phyloP scores from a whole-genome alignment of 2,797 vertebrate genomes.

The Trichosurus vulpecula region DNA sequence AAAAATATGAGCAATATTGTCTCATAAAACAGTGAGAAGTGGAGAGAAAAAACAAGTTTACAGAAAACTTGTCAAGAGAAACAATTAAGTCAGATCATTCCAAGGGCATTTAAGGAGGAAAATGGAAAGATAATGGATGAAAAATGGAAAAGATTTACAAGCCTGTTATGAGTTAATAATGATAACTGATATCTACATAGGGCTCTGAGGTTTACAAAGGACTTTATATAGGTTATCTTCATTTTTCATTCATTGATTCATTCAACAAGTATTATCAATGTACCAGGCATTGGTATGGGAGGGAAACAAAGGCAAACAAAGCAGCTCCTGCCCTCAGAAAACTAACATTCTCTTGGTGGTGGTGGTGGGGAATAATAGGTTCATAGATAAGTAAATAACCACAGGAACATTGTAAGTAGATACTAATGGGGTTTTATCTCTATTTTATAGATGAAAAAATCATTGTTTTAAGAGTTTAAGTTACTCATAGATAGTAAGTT shows the following conservation, averaged over 20 bases:
- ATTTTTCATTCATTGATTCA: neutral
- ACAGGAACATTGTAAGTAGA: neutral
- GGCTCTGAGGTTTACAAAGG: neutral
- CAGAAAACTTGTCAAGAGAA: neutral
- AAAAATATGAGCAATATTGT: neutral
- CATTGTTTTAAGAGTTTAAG: neutral
- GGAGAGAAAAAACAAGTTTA: neutral
- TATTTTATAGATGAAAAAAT: neutral
- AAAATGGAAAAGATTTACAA: neutral
- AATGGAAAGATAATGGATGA: neutral
- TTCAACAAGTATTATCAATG: neutral
- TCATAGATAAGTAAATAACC: neutral
- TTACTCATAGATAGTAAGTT: neutral
- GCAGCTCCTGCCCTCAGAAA: neutral
- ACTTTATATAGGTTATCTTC: neutral
- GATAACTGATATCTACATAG: neutral
- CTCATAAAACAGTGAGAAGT: neutral
- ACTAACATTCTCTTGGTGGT: neutral
- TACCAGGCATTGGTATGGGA: neutral
- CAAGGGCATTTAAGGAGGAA: neutral
- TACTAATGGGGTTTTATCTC: neutral
- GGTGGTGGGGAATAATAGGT: neutral
- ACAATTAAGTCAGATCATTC: neutral
- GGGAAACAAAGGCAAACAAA: neutral
- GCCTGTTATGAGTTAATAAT: neutral